Base-by-base conservation (phyloP, 2,888 invertebrate genomes). In the Caenorhabditis zanzibari region DNA sequence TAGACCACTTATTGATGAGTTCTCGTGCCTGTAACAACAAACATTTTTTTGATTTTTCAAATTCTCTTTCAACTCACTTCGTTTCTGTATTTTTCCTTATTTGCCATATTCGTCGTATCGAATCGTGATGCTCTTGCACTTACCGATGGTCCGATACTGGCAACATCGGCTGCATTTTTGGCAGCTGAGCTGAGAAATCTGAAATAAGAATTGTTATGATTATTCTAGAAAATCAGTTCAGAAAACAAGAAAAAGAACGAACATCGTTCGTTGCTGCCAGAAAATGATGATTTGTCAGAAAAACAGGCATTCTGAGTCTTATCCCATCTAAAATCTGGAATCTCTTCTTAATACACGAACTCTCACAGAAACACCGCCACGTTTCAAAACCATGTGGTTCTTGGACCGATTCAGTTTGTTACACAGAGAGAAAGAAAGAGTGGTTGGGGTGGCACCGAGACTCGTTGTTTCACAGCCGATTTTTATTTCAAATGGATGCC, bases 1-100 rank as follows among this genome's bases (percentile, higher is more conserved):
- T 88, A 16, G 88, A 86, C 86, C 86, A 88, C 74, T 88, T 88
- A 66, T 84, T 85, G 73, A 88, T 85, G 16, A 88, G 81, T 28
- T 88, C 88, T 64, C 88, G 58, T 22, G 85, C 86, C 69, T 81
- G 52, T 41, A 81, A 68, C 28, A 58, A 58, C 74, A 64, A 54
- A 52, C 56, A 32, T 54, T 28, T 22, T 22, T n/a, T 19, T 22
- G 4, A 12, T 54, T 22, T 54, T 35, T 32, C 24, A 9, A n/a
- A n/a, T 12, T 24, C 9, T 32, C 35, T 66, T n/a, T n/a, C n/a
- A 12, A 28, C 44, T 73, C n/a, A 75, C 75, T 44, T 87, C 87
- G 54, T 63, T 83, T 26, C 88, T 77, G 63, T 88, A 88, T 69
- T 87, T 87, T 52, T 88, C 88, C 73, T 85, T 82, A 28, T 69